phyloP scores from a whole-genome alignment of 1,140 invertebrate species.

The Halictus rubicundus region DNA sequence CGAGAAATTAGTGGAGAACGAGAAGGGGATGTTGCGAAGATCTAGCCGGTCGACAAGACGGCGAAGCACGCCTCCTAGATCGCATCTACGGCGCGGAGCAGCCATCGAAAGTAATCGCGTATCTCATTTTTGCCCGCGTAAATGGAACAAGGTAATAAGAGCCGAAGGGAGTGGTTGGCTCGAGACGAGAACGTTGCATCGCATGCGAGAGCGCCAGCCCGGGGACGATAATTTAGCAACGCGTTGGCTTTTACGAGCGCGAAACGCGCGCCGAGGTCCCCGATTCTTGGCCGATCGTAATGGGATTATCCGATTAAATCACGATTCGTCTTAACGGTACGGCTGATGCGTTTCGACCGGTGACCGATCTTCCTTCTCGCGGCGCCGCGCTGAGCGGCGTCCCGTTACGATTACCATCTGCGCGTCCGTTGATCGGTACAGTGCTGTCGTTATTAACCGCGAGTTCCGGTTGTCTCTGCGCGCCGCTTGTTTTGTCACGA shows the following conservation, averaged over 20 bases:
- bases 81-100: slow-evolving; percentile 21
- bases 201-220: slow-evolving; percentile 18
- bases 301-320: slow-evolving; percentile 59
- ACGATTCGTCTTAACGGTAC: slow-evolving; percentile 60
- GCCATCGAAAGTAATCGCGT: slow-evolving; percentile 44
- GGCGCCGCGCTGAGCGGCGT: too few species aligned
- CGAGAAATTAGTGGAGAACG: neutral
- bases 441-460: neutral
- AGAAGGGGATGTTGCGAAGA: neutral
- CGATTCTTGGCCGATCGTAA: slow-evolving; percentile 48
- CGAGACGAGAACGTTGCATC: slow-evolving; percentile 24
- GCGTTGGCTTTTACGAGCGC: slow-evolving; percentile 29
- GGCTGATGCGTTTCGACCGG: slow-evolving; percentile 48
- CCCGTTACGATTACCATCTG: slow-evolving; percentile 56
- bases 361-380: slow-evolving; percentile 24
- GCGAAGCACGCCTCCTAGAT: neutral
- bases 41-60: neutral
- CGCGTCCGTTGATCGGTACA: slow-evolving; percentile 11
- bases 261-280: neutral
- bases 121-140: slow-evolving; percentile 27
- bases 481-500: neutral
- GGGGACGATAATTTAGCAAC: slow-evolving; percentile 35
- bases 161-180: slow-evolving; percentile 30
- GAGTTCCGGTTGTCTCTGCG: neutral
- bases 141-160: slow-evolving; percentile 50